Conservation (phyloP, 2,888 invertebrate species). For the Acanthosepion pharaonis region DNA sequence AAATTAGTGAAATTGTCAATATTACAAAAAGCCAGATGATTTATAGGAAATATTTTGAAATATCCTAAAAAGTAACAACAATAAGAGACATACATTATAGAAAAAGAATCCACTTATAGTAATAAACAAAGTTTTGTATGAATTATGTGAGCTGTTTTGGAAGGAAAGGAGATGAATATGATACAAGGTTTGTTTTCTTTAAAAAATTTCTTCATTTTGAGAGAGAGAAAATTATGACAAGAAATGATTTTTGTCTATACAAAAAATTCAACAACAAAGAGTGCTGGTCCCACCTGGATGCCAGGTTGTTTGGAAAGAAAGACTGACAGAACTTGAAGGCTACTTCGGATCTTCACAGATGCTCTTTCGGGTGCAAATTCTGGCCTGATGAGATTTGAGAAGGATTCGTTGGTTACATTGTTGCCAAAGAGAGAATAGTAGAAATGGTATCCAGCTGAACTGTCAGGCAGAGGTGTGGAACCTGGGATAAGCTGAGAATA, state of each 20-base stretch:
- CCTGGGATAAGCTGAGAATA: constrained; percentile 69
- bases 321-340: constrained; percentile 69
- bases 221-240: neutral
- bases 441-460: constrained; percentile 73
- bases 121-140: neutral
- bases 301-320: constrained; percentile 73
- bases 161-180: no score
- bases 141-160: neutral
- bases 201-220: neutral
- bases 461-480: constrained; percentile 63
- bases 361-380: constrained; percentile 75
- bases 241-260: neutral
- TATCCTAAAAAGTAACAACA: no score
- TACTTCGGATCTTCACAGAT: constrained; percentile 74
- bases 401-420: constrained; percentile 74
- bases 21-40: no score
- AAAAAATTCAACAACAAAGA: neutral
- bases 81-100: neutral
- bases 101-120: neutral
- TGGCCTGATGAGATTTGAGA: constrained; percentile 73
- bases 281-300: constrained; percentile 69
- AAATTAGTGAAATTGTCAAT: neutral
- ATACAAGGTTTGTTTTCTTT: no score
- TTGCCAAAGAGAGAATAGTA: constrained; percentile 75
- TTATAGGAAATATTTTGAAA: no score